Evolutionary conservation across 2,113 vertebrate genomes (phyloP).

Genomic region (Crotalus viridis): DNA sequence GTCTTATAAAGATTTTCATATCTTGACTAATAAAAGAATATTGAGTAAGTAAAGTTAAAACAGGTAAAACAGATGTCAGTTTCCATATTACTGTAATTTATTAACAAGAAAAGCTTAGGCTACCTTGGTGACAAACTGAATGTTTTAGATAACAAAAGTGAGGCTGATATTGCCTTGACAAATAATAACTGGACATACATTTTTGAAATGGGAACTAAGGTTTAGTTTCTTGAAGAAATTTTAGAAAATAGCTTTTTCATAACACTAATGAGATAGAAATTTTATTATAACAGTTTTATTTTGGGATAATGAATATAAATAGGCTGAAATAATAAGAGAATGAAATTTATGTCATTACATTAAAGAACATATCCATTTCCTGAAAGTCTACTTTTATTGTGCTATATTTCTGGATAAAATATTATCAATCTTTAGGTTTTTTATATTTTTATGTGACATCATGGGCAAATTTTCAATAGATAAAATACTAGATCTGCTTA

Average conservation of each 20-base stretch:
- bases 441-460: too few species aligned
- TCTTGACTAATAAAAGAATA: slow-evolving; percentile 28
- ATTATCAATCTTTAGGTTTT: not conserved
- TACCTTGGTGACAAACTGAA: slow-evolving; percentile 57
- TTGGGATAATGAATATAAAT: slow-evolving; percentile 30
- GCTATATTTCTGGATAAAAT: not conserved
- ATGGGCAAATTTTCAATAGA: not conserved
- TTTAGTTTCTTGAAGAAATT: slow-evolving; percentile 33
- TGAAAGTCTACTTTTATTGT: slow-evolving; percentile 21
- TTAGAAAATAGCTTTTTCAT: not conserved
- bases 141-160: slow-evolving; percentile 25
- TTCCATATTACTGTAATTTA: slow-evolving; percentile 4
- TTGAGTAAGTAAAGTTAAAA: not conserved
- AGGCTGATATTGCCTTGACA: slow-evolving; percentile 34
- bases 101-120: not conserved
- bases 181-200: slow-evolving; percentile 19
- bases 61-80: not conserved
- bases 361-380: slow-evolving; percentile 15
- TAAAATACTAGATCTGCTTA: not conserved
- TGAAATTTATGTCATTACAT: slow-evolving; percentile 35
- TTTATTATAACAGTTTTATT: slow-evolving; percentile 25
- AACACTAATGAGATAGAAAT: slow-evolving; percentile 24
- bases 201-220: slow-evolving; percentile 32
- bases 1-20: not conserved
- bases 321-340: not conserved